phyloP scores from a whole-genome alignment of 1,140 invertebrate species.

The Gyrodactylus bullatarudis region DNA sequence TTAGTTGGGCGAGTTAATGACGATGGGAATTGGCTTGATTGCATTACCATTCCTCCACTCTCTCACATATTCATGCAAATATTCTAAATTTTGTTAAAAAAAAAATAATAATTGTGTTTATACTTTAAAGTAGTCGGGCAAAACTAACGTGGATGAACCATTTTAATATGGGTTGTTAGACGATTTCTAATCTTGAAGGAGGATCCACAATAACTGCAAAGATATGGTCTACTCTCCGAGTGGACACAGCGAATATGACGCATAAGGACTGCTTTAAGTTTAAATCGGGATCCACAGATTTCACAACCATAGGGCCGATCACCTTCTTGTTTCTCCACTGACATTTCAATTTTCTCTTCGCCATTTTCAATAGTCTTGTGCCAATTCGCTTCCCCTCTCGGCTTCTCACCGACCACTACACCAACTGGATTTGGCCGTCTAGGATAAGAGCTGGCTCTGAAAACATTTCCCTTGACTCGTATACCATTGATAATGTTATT shows the following conservation, averaged over 20 bases:
- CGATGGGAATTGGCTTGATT: background rate
- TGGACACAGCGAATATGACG: background rate
- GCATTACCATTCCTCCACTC: background rate
- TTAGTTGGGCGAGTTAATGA: background rate
- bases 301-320: background rate
- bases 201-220: background rate
- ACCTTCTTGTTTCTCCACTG: background rate
- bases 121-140: background rate
- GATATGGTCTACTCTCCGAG: background rate
- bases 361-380: background rate
- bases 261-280: background rate
- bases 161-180: background rate
- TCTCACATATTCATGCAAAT: background rate
- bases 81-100: background rate
- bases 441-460: background rate
- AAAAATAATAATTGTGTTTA: background rate
- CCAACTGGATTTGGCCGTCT: background rate
- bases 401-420: background rate
- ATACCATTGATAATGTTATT: background rate
- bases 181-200: background rate
- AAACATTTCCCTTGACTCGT: background rate
- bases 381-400: background rate
- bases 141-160: background rate
- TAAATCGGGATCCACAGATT: background rate
- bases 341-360: background rate